Evolutionary conservation across 2,888 invertebrate genomes (phyloP).

Genomic region (Tenthredo amoena): DNA sequence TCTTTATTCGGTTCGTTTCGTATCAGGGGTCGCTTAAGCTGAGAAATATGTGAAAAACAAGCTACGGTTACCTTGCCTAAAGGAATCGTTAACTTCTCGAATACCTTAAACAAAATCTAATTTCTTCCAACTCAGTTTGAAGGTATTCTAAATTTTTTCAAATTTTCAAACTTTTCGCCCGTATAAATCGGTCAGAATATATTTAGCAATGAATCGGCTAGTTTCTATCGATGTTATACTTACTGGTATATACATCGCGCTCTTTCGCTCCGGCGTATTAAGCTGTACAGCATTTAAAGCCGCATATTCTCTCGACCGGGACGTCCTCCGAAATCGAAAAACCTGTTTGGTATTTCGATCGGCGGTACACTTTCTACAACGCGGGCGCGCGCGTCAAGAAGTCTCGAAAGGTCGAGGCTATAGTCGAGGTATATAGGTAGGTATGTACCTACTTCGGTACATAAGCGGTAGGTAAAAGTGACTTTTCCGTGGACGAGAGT

Average conservation of each 20-base stretch:
- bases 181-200: too few species aligned
- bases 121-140: too few species aligned
- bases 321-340: constrained; percentile 62
- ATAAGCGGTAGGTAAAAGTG: constrained; percentile 33
- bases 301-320: constrained; percentile 49
- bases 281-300: neutral
- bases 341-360: constrained; percentile 66
- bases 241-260: neutral
- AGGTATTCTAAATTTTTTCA: too few species aligned
- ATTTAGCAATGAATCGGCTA: neutral
- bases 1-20: neutral
- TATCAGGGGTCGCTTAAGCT: neutral
- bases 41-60: neutral
- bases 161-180: too few species aligned
- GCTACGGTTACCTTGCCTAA: neutral
- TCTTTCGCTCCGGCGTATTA: neutral
- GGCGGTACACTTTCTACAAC: constrained; percentile 62
- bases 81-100: neutral
- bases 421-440: neutral
- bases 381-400: constrained; percentile 41
- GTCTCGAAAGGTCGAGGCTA: constrained; percentile 55
- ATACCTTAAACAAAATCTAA: neutral
- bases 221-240: constrained; percentile 19
- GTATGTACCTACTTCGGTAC: neutral
- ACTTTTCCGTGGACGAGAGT: neutral